phyloP scores from a whole-genome alignment of 1,140 invertebrate genomes.

The Aphis craccivora region DNA sequence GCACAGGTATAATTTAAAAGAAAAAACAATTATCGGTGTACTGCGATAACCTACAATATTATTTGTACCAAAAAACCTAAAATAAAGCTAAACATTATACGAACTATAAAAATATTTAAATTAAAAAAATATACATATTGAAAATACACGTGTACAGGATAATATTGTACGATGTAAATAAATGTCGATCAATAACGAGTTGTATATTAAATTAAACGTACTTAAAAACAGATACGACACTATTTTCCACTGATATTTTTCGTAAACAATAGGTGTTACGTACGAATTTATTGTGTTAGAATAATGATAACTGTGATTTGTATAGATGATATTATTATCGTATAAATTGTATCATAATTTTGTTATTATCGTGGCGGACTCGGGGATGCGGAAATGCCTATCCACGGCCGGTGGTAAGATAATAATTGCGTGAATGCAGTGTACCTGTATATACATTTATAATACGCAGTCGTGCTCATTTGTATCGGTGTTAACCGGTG shows the following conservation, averaged over 20 bases:
- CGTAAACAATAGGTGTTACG: too few relatives aligned
- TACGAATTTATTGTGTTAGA: background rate
- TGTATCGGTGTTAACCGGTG: conserved; percentile 5
- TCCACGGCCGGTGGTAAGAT: background rate
- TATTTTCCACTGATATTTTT: background rate
- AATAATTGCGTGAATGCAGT: background rate
- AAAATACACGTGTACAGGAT: background rate
- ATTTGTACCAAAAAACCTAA: background rate
- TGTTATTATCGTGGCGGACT: background rate
- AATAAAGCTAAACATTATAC: background rate
- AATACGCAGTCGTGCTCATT: background rate
- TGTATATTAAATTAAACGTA: background rate
- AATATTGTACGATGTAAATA: background rate
- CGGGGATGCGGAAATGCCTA: background rate
- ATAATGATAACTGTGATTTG: background rate
- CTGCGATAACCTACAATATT: background rate
- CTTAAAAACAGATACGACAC: too few relatives aligned
- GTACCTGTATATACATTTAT: background rate
- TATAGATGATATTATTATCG: background rate
- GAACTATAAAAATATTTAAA: background rate
- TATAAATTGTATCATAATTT: background rate
- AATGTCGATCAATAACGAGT: background rate
- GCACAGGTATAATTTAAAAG: background rate
- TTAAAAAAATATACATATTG: background rate
- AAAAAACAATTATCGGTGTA: background rate